Conservation (phyloP, 1,140 invertebrate genomes). For the Uloborus diversus region DNA sequence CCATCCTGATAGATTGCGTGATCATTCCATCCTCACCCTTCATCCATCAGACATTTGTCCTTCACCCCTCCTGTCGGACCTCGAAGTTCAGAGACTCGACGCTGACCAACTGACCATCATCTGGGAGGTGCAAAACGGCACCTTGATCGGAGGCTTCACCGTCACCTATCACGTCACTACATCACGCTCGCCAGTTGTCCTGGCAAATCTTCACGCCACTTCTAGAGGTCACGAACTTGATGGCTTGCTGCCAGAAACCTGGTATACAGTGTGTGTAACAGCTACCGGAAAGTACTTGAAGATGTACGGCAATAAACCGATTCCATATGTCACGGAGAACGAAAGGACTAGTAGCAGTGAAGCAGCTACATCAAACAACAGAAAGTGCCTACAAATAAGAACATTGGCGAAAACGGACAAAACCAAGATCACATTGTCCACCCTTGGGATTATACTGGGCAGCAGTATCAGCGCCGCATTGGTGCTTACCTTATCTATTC, state of each 20-base stretch:
- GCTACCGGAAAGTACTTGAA: slow-evolving; percentile 76
- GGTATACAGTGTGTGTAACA: slow-evolving; percentile 85
- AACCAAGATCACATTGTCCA: slow-evolving; percentile 58
- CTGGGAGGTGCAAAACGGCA: slow-evolving; percentile 89
- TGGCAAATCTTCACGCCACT: slow-evolving; percentile 39
- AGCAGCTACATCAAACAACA: slow-evolving; percentile 52
- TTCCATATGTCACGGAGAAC: slow-evolving; percentile 56
- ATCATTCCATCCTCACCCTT: slow-evolving; percentile 79
- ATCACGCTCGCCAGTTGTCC: slow-evolving; percentile 66
- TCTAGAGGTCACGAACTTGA: slow-evolving; percentile 71
- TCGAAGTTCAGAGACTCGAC: slow-evolving; percentile 87
- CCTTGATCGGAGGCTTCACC: slow-evolving; percentile 83
- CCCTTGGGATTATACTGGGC: slow-evolving; percentile 83
- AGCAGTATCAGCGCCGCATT: slow-evolving; percentile 85
- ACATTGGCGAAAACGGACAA: slow-evolving; percentile 58
- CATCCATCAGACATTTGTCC: slow-evolving; percentile 83
- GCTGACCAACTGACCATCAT: slow-evolving; percentile 84
- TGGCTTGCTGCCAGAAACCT: slow-evolving; percentile 77
- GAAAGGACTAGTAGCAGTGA: slow-evolving; percentile 42
- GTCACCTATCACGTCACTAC: slow-evolving; percentile 79
- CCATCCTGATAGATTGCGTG: slow-evolving; percentile 79
- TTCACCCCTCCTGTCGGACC: slow-evolving; percentile 78
- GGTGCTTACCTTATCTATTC: slow-evolving; percentile 81
- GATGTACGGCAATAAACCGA: slow-evolving; percentile 54
- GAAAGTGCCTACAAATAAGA: slow-evolving; percentile 61